A percentile compares a stretch with the other conserved stretches of the same genome.
These are phyloP conservation scores for Hydrotaea cyrtoneurina DNA, from an alignment of 2,888 invertebrate genomes.

Conservation along the genomic window DNA sequence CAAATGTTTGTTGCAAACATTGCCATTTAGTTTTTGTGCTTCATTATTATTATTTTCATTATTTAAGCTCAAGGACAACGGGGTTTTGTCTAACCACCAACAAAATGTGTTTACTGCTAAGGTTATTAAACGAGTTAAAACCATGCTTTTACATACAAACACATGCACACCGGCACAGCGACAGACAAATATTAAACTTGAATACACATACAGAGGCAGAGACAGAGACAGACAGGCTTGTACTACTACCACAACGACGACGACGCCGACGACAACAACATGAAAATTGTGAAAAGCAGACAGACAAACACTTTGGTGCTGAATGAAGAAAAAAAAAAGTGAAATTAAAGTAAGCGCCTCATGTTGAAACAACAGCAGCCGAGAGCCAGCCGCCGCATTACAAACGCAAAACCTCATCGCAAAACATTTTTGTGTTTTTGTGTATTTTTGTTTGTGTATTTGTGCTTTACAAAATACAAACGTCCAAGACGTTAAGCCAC, in stretches of 20 bases:
- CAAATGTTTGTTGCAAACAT: conserved; percentile 5
- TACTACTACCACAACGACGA: not conserved
- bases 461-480: conserved; percentile 48
- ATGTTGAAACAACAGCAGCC: conserved; percentile 51
- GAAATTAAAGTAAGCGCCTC: conserved; percentile 64
- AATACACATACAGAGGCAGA: too few relatives aligned
- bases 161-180: not conserved
- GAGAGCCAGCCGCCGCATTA: not conserved
- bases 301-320: conserved; percentile 58
- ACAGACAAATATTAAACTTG: too few relatives aligned
- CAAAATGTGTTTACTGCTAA: conserved; percentile 46
- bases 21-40: not conserved
- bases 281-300: conserved; percentile 42
- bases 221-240: not conserved
- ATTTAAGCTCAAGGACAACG: conserved; percentile 67
- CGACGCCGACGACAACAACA: conserved; percentile 1
- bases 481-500: conserved; percentile 64
- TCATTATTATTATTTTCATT: conserved; percentile 37
- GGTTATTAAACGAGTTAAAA: conserved; percentile 66
- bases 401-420: conserved; percentile 41
- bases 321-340: conserved; percentile 58
- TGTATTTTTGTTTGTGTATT: too few relatives aligned
- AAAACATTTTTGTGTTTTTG: conserved; percentile 35
- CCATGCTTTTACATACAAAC: conserved; percentile 20
- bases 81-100: conserved; percentile 61